These are phyloP conservation scores for Kryptopterus vitreolus DNA, from an alignment of 2,797 vertebrate species.

Conservation along the genomic window DNA sequence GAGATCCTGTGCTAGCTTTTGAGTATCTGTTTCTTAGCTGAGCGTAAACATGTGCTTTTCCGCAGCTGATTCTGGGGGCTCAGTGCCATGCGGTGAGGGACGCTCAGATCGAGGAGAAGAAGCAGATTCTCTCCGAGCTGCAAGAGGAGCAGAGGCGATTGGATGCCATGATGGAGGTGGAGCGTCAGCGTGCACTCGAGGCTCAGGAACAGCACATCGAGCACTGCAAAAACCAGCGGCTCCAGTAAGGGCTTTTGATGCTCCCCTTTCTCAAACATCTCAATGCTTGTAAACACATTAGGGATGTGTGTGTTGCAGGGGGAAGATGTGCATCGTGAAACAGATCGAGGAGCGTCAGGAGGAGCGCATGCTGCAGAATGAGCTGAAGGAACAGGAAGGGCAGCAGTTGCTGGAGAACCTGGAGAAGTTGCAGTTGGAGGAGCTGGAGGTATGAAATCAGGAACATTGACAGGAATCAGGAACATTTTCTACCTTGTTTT, in stretches of 20 bases:
- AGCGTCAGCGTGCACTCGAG: constrained; percentile 74
- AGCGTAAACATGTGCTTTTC: background rate
- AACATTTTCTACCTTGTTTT: background rate
- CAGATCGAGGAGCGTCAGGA: constrained; percentile 82
- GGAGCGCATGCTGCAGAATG: constrained; percentile 67
- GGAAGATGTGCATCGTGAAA: constrained; percentile 73
- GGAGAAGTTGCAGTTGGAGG: constrained; percentile 78
- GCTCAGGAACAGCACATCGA: constrained; percentile 73
- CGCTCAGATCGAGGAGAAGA: constrained; percentile 84
- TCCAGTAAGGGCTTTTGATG: constrained; percentile 67
- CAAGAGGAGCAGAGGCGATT: constrained; percentile 80
- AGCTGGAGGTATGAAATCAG: constrained; percentile 72
- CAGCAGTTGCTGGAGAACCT: constrained; percentile 71
- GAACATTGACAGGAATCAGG: no score
- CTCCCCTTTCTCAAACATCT: background rate
- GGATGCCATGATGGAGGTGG: constrained; percentile 85
- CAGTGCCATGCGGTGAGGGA: constrained; percentile 87
- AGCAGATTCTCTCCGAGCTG: constrained; percentile 73
- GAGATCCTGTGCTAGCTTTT: background rate
- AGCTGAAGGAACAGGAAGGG: constrained; percentile 78
- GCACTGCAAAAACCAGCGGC: constrained; percentile 72
- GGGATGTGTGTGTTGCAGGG: constrained; percentile 64
- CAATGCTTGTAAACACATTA: background rate
- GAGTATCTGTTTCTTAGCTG: background rate
- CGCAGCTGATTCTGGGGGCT: constrained; percentile 80